Evolutionary conservation across 2,888 invertebrate species (phyloP), one percentile per base, ranked within the genome.

Genomic region (Altica lythri): DNA sequence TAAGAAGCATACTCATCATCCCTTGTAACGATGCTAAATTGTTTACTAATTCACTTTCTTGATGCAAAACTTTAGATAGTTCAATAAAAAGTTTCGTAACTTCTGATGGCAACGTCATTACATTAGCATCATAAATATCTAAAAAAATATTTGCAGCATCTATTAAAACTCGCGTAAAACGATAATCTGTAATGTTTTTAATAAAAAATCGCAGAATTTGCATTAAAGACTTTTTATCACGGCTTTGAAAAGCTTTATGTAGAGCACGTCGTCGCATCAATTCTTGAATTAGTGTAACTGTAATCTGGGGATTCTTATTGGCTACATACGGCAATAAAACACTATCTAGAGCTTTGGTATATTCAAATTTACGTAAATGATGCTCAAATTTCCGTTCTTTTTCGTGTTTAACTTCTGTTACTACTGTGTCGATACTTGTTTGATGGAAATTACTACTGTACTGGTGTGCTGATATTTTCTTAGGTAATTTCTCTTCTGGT

Each of bases 241-340:
- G 80, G 1, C 88, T 89, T 35, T 84, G 82, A 35, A 96, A 77
- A 0, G 95, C 93, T 57, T 84, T 81, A 67, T 81, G 79, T 13
- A 98, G 77, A 0, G 88, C 90, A 72, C 88, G 86, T 49, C 95
- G 82, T 68, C 90, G 83, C n/a, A 90, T 86, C 57, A 97, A 78
- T 76, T 96, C 96, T 72, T 91, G 90, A 68, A 96, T 81, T 4
- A 95, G 79, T 43, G 88, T 84, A 22, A 92, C 85, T 1, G 92
- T 88, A 17, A 86, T 80, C 64, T 92, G 88, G 0, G 96, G 95
- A 29, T 74, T 79, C 69, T 84, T 86, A 27, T 79, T 81, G 1
- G 79, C 73, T n/a, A 85, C 77, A 68, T 81, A 81, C 8, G 79
- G 78, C 38, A 77, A 68, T 63, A 95, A 74, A 12, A 88, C 92